Evolutionary conservation across 2,888 invertebrate genomes (phyloP).

Genomic region (Melanargia galathea): DNA sequence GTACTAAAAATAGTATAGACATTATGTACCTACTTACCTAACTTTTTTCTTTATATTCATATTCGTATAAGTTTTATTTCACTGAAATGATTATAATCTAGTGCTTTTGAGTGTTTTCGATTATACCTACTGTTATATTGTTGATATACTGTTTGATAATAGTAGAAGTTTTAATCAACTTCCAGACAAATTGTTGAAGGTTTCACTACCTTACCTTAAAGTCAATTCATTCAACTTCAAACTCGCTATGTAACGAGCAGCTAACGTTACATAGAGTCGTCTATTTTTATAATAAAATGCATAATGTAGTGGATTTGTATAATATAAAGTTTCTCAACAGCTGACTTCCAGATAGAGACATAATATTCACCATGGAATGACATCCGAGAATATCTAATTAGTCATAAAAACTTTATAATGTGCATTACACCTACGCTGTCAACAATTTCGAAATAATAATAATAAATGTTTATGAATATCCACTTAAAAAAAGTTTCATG

Average conservation of each 20-base stretch:
- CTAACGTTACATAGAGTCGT: not conserved
- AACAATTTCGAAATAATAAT: conserved; percentile 23
- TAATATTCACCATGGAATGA: conserved; percentile 16
- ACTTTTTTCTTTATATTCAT: too few relatives aligned
- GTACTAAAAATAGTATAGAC: too few relatives aligned
- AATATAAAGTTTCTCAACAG: conserved; percentile 2
- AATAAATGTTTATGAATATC: conserved; percentile 28
- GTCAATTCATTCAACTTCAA: not conserved
- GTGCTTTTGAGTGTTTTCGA: too few relatives aligned
- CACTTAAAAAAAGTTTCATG: conserved; percentile 30
- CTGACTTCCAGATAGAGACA: conserved; percentile 6
- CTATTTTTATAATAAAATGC: not conserved
- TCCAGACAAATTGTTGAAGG: too few relatives aligned
- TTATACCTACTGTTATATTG: too few relatives aligned
- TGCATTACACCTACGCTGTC: conserved; percentile 30
- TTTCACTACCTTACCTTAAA: too few relatives aligned
- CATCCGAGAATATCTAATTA: conserved; percentile 23
- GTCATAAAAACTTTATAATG: conserved; percentile 23
- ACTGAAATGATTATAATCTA: too few relatives aligned
- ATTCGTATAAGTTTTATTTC: too few relatives aligned
- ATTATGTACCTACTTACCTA: too few relatives aligned
- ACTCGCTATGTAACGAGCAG: not conserved
- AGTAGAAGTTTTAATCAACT: too few relatives aligned
- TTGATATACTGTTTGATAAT: too few relatives aligned
- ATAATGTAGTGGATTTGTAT: too few relatives aligned